These are phyloP conservation scores for Ashinkailepas kermadecensis DNA, from an alignment of 2,888 invertebrate genomes.

Conservation along the genomic window DNA sequence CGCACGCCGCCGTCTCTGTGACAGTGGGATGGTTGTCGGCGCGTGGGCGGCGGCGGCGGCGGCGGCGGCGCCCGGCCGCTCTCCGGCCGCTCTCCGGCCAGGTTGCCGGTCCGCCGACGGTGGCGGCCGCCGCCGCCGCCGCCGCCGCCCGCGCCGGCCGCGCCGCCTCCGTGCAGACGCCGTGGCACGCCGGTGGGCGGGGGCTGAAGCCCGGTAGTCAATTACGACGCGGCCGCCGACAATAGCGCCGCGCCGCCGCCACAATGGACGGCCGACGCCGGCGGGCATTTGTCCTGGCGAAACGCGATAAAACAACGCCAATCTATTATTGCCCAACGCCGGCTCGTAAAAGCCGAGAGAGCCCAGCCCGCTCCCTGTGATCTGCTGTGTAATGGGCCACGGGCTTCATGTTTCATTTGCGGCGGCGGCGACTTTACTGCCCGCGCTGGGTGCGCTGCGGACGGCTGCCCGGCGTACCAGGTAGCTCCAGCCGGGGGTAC, in stretches of 20 bases:
- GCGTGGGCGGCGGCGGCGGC: too few relatives aligned
- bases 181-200: neutral
- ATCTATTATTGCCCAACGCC: neutral
- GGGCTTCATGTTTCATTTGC: slow-evolving; percentile 2
- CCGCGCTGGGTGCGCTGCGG: neutral
- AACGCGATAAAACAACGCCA: slow-evolving; percentile 5
- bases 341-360: neutral
- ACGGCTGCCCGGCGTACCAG: too few relatives aligned
- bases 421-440: neutral
- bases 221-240: neutral
- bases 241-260: neutral
- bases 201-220: slow-evolving; percentile 2
- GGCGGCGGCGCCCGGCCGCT: too few relatives aligned
- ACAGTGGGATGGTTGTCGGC: too few relatives aligned
- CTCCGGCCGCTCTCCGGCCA: too few relatives aligned
- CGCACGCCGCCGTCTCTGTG: too few relatives aligned
- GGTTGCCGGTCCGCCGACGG: too few relatives aligned
- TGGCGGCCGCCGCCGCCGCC: neutral
- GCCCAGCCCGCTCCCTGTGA: neutral
- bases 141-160: neutral
- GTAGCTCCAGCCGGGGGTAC: neutral
- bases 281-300: neutral
- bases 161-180: neutral
- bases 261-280: neutral
- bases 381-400: neutral